Conservation (phyloP, 2,888 invertebrate species). For the Drosophila anomalata region DNA sequence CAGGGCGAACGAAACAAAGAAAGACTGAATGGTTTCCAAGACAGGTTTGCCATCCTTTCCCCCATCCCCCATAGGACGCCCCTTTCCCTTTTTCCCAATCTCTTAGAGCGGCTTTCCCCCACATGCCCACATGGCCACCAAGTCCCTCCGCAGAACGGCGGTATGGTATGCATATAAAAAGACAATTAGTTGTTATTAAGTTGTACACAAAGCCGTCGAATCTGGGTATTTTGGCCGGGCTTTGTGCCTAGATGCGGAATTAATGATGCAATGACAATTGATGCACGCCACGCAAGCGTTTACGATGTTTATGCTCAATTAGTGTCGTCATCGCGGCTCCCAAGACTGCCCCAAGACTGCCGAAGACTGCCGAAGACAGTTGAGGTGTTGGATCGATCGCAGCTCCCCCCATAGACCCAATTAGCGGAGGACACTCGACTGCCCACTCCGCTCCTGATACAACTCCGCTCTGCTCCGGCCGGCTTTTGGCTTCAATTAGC, state of each 20-base stretch:
- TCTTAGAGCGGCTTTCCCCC: conserved; percentile 10
- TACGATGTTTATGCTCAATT: conserved; percentile 42
- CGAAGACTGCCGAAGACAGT: too few species aligned
- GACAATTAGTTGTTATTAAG: conserved; percentile 81
- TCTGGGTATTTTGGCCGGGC: conserved; percentile 26
- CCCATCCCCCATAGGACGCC: not conserved
- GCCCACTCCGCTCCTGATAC: not conserved
- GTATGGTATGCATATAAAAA: conserved; percentile 78
- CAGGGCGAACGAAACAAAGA: conserved; percentile 37
- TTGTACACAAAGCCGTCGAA: conserved; percentile 71
- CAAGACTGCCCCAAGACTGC: too few species aligned
- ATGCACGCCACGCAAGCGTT: conserved; percentile 37
- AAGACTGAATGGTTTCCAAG: conserved; percentile 59
- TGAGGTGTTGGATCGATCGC: too few species aligned
- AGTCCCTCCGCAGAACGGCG: too few species aligned
- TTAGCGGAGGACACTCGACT: conserved; percentile 19
- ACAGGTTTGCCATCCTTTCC: conserved; percentile 64
- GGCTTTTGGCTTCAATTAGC: conserved; percentile 35
- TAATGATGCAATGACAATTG: conserved; percentile 64
- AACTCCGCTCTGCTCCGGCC: not conserved
- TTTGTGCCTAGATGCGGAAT: conserved; percentile 56
- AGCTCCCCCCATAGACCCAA: too few species aligned
- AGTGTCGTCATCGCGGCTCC: conserved; percentile 15
- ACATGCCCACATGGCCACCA: too few species aligned
- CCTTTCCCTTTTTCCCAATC: not conserved